These are phyloP conservation scores for Pteronotus mesoamericanus DNA, from an alignment of 2,797 vertebrate species.

Conservation along the genomic window DNA sequence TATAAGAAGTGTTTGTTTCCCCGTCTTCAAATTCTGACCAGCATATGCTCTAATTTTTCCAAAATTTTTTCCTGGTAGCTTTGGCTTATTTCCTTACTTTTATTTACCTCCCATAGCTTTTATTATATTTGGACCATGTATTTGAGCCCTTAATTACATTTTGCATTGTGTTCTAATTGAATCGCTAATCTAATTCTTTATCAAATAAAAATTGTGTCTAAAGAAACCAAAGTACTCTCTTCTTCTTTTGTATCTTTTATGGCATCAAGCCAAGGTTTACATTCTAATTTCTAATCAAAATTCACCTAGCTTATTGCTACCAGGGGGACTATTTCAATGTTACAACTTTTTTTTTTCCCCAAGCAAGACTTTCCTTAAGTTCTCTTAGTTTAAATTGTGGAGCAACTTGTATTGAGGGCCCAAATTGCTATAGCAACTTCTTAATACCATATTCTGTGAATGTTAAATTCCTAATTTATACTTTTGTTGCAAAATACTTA, in stretches of 20 bases:
- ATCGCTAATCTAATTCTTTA: neutral
- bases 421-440: neutral
- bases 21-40: neutral
- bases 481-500: neutral
- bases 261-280: neutral
- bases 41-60: neutral
- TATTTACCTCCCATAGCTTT: neutral
- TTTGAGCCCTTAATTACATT: slow-evolving; percentile 26
- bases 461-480: neutral
- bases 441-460: slow-evolving; percentile 25
- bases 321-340: neutral
- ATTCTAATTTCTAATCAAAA: slow-evolving; percentile 23
- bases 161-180: neutral
- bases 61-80: neutral
- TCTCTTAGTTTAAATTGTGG: neutral
- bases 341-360: neutral
- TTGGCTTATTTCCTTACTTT: neutral
- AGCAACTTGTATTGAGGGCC: neutral
- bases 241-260: neutral
- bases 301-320: neutral
- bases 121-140: neutral
- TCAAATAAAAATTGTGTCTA: neutral
- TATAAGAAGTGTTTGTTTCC: neutral
- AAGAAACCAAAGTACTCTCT: neutral
- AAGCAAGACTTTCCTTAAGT: neutral